Conservation (phyloP, 2,113 vertebrate genomes). For the Hiodon alosoides region DNA sequence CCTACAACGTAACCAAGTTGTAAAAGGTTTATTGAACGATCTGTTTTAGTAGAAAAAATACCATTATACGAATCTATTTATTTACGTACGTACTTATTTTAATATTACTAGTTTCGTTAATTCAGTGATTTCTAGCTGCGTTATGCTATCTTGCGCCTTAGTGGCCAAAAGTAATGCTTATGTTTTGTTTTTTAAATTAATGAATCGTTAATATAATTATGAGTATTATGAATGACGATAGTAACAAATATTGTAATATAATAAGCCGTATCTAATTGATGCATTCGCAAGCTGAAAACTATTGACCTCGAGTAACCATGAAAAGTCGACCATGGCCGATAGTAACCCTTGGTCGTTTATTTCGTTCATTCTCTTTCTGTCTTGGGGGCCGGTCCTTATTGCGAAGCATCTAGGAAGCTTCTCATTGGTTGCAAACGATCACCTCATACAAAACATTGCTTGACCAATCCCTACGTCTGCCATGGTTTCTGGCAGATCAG, state of each 20-base stretch:
- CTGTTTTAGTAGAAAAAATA: too few relatives aligned
- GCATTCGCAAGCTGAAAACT: neutral
- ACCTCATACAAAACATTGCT: constrained; percentile 80
- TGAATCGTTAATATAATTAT: neutral
- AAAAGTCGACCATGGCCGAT: constrained; percentile 51
- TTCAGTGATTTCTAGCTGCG: neutral
- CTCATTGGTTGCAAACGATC: constrained; percentile 84
- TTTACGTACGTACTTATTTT: neutral
- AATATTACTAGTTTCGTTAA: too few relatives aligned
- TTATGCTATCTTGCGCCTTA: too few relatives aligned
- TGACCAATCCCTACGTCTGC: constrained; percentile 41
- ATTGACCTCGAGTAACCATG: constrained; percentile 62
- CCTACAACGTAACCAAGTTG: neutral
- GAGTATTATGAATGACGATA: neutral
- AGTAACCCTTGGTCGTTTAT: constrained; percentile 67
- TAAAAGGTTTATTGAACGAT: too few relatives aligned
- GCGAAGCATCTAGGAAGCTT: constrained; percentile 50
- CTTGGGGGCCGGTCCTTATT: constrained; percentile 51
- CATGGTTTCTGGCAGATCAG: constrained; percentile 7
- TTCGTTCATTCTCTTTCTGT: constrained; percentile 40
- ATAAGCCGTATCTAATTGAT: neutral
- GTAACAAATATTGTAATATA: neutral
- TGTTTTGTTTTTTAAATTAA: neutral
- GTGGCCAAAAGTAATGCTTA: neutral
- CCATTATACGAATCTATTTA: neutral